Conservation (phyloP, 2,113 vertebrate genomes). For the Eurypyga helias region DNA sequence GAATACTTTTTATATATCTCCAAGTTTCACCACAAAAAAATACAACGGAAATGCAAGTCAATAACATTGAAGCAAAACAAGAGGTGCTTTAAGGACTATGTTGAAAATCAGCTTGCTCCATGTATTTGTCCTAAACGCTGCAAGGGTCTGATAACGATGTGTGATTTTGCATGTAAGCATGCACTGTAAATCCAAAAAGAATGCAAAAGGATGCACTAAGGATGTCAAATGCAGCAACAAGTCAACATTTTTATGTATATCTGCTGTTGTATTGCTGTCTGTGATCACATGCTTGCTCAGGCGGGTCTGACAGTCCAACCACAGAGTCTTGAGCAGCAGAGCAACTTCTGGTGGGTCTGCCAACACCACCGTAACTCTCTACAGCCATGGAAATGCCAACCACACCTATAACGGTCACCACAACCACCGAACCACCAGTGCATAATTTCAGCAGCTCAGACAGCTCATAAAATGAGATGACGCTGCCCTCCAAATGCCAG, state of each 20-base stretch:
- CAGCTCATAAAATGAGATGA: background rate
- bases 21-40: slow-evolving; percentile 30
- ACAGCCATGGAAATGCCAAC: background rate
- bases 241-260: background rate
- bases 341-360: background rate
- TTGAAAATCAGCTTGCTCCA: background rate
- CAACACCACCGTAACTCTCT: background rate
- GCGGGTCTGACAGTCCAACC: background rate
- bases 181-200: background rate
- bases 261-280: background rate
- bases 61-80: background rate
- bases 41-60: slow-evolving; percentile 24
- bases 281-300: background rate
- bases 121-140: background rate
- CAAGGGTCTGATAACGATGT: background rate
- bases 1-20: slow-evolving; percentile 6
- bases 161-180: background rate
- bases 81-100: background rate
- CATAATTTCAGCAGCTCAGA: background rate
- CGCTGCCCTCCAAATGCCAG: background rate
- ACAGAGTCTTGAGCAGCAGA: background rate
- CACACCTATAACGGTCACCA: background rate
- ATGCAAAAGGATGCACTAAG: background rate
- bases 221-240: background rate
- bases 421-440: accelerated